phyloP scores from a whole-genome alignment of 23 tunicate genomes.

The Styela plicata region DNA sequence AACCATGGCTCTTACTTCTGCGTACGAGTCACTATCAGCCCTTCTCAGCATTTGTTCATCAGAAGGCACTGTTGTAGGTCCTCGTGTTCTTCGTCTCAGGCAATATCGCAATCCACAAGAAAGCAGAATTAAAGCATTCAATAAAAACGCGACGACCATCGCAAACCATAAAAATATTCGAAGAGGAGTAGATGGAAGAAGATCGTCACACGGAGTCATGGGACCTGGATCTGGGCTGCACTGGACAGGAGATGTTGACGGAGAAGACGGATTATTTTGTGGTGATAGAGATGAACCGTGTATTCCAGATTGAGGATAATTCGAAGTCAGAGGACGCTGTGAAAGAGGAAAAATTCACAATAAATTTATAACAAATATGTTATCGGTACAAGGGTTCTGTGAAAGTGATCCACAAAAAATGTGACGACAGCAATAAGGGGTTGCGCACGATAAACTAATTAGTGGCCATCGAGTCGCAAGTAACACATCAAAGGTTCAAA shows the following conservation, averaged over 20 bases:
- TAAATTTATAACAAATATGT: too few species aligned
- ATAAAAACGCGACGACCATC: slow-evolving; percentile 42
- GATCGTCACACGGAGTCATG: slow-evolving; percentile 68
- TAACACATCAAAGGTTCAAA: too few species aligned
- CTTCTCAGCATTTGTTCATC: slow-evolving; percentile 30
- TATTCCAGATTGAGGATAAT: background rate
- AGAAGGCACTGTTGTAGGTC: background rate
- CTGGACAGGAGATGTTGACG: slow-evolving; percentile 13
- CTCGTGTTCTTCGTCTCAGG: background rate
- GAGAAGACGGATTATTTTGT: background rate
- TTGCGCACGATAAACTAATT: too few species aligned
- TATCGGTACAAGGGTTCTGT: too few species aligned
- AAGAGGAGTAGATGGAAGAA: slow-evolving; percentile 43
- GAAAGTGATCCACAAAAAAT: too few species aligned
- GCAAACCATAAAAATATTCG: slow-evolving; percentile 51
- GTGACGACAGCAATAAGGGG: too few species aligned
- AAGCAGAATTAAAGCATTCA: slow-evolving; percentile 41
- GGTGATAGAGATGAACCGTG: background rate
- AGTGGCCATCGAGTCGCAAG: too few species aligned
- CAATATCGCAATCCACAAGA: slow-evolving; percentile 31
- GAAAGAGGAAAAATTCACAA: background rate
- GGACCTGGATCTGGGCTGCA: slow-evolving; percentile 69
- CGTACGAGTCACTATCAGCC: slow-evolving; percentile 4
- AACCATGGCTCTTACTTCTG: background rate
- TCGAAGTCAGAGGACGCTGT: background rate